phyloP scores from a whole-genome alignment of 2,888 invertebrate genomes.

The Lymantria monacha region DNA sequence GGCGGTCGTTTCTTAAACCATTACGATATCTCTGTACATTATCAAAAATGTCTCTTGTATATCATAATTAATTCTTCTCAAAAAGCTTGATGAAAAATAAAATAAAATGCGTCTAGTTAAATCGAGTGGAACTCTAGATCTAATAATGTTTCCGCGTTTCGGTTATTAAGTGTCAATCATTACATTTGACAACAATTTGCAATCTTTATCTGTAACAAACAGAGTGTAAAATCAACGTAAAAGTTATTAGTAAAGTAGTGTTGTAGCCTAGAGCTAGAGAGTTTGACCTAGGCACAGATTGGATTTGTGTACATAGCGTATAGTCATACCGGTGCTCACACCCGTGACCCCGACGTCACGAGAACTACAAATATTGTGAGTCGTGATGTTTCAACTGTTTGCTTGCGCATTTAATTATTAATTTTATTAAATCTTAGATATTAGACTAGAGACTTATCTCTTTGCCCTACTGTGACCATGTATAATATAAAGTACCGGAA shows the following conservation, averaged over 20 bases:
- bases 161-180: background rate
- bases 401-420: slow-evolving; percentile 35
- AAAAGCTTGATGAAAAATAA: background rate
- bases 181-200: background rate
- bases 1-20: too few relatives aligned
- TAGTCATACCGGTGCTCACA: slow-evolving; percentile 50
- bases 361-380: slow-evolving; percentile 57
- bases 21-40: too few relatives aligned
- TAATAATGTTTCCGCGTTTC: background rate
- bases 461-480: too few relatives aligned
- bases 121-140: background rate
- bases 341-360: slow-evolving; percentile 66
- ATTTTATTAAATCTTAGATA: background rate
- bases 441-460: too few relatives aligned
- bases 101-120: background rate
- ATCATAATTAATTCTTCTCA: background rate
- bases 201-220: slow-evolving; percentile 19
- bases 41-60: background rate
- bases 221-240: slow-evolving; percentile 16
- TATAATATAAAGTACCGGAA: too few relatives aligned
- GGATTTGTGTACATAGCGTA: slow-evolving; percentile 47
- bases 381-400: slow-evolving; percentile 49
- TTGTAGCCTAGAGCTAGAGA: slow-evolving; percentile 63
- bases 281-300: slow-evolving; percentile 67
- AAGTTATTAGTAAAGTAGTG: slow-evolving; percentile 41